phyloP scores from a whole-genome alignment of 2,888 invertebrate genomes.

The Prosopocoilus inquinatus region DNA sequence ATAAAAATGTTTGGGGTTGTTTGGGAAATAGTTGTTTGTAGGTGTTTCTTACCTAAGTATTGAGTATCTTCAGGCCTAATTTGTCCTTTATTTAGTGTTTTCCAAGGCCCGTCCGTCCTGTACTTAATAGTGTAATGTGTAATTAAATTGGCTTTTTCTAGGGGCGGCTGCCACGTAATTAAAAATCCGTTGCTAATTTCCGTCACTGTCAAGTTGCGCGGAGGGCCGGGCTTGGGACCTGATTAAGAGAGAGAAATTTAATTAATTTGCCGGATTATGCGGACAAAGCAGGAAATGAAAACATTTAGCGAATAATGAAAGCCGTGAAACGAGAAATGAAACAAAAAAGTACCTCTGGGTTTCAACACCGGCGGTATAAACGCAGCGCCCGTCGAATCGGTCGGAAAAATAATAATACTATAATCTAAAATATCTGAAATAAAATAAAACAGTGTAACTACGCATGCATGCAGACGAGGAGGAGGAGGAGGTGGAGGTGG shows the following conservation, averaged over 20 bases:
- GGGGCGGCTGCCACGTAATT: slow-evolving; percentile 85
- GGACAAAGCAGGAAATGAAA: background rate
- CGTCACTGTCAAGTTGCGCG: slow-evolving; percentile 85
- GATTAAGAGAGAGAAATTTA: slow-evolving; percentile 15
- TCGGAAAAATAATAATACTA: slow-evolving; percentile 72
- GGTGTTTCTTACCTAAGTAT: slow-evolving; percentile 70
- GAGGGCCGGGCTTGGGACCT: slow-evolving; percentile 92
- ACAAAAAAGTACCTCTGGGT: slow-evolving; percentile 63
- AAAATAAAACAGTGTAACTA: slow-evolving; percentile 38
- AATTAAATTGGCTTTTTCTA: slow-evolving; percentile 76
- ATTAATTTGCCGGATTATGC: background rate
- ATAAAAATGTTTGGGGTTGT: slow-evolving; percentile 3
- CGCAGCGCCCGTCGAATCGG: slow-evolving; percentile 70
- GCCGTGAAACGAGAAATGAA: slow-evolving; percentile 13
- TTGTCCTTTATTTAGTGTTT: slow-evolving; percentile 81
- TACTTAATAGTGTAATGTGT: slow-evolving; percentile 91
- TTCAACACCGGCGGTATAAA: slow-evolving; percentile 69
- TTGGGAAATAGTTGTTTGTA: background rate
- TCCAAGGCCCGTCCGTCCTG: slow-evolving; percentile 86
- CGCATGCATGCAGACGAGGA: too few species aligned
- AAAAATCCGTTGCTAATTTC: slow-evolving; percentile 88
- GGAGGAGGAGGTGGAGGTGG: too few species aligned
- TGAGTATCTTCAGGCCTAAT: slow-evolving; percentile 87
- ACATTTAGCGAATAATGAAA: slow-evolving; percentile 27
- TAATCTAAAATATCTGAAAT: slow-evolving; percentile 73